Evolutionary conservation across 2,113 vertebrate genomes (phyloP), one percentile per base, ranked within the genome.

Genomic region (Corydoras sp.): DNA sequence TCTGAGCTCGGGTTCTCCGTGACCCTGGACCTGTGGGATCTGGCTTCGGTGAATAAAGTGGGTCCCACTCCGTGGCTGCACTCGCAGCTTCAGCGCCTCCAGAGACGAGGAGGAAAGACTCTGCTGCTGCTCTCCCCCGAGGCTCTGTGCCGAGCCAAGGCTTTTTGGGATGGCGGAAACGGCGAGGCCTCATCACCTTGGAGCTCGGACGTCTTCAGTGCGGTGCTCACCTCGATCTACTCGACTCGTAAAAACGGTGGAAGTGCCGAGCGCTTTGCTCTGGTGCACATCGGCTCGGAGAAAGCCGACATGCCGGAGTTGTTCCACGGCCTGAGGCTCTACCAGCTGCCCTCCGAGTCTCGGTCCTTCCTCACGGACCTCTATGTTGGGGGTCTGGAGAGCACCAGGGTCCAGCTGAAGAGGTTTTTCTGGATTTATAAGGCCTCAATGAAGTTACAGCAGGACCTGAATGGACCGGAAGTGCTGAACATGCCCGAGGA

Each of bases 31-130:
- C 86, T 95, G 6, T 97, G 93, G 83, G 89, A 89, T 75, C 88
- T 89, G 43, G 81, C 76, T 0, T 90, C 91, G 14, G 81, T 93
- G 3, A 81, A 89, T 0, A 75, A 81, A 0, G 68, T 86, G 69
- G 92, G 92, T 0, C 88, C 93, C 0, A 75, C 94, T 68, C 91
- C 89, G 0, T 98, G 96, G 96, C 81, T 94, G 30, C 90, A 97
- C 0, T 85, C 89, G 0, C 89, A 92, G 79, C 85, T 93, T 55
- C 82, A 64, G 6, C 82, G 65, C 29, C 80, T 90, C 0, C 81
- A 90, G 15, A 79, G 72, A 56, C 82, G 83, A 0, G 84, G 88
- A 0, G 92, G 91, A 4, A 75, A 83, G 29, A 61, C 90, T 7
- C 50, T 98, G 30, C 76, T 98, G 12, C 83, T 95, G 43, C 85